These are phyloP conservation scores for Nasonovia ribisnigri DNA, from an alignment of 2,888 invertebrate species.

Conservation along the genomic window DNA sequence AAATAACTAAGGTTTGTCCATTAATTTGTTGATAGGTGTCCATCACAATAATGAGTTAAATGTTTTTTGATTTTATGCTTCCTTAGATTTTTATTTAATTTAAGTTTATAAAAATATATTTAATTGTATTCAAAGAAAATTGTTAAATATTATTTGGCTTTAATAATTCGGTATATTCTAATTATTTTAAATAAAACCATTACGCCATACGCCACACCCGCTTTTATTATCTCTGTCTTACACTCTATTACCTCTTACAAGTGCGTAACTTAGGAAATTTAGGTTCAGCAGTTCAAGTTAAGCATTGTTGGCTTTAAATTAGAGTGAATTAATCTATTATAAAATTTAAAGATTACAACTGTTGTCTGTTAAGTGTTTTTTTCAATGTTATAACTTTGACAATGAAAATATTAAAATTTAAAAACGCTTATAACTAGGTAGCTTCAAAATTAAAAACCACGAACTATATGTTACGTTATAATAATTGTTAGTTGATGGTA, in stretches of 20 bases:
- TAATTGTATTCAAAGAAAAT: background rate
- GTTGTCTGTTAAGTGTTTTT: background rate
- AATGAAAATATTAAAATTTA: background rate
- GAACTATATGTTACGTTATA: background rate
- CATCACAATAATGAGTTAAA: background rate
- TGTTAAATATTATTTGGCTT: background rate
- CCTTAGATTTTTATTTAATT: background rate
- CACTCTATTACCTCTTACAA: too few species aligned
- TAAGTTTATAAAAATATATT: background rate
- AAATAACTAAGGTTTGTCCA: background rate
- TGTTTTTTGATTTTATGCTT: background rate
- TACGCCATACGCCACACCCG: background rate
- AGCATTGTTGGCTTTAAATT: background rate
- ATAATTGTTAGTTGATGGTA: background rate
- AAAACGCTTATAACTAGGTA: background rate
- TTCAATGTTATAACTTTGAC: background rate
- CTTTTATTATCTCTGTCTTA: background rate
- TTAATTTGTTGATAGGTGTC: background rate
- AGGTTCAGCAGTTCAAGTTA: background rate
- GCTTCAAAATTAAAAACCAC: background rate
- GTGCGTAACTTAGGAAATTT: background rate
- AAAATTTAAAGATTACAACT: background rate
- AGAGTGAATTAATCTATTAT: background rate
- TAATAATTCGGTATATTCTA: background rate
- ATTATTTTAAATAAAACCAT: background rate